Conservation (phyloP, 2,888 invertebrate genomes). For the Drosophila melanosoma region DNA sequence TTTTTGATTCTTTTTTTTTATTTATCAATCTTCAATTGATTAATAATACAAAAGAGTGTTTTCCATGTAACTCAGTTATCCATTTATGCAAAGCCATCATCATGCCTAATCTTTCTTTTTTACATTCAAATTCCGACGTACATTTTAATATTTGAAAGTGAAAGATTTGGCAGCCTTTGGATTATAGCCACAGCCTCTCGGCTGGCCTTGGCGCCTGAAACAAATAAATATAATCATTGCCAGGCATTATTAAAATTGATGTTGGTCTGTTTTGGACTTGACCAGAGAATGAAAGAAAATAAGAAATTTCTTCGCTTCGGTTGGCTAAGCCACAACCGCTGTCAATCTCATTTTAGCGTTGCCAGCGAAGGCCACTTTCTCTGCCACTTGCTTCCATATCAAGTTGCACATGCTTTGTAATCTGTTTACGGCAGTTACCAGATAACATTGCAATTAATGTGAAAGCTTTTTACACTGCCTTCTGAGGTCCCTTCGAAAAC, state of each 20-base stretch:
- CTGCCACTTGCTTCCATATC: slow-evolving; percentile 8
- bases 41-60: background rate
- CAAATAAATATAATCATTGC: slow-evolving; percentile 59
- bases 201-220: slow-evolving; percentile 32
- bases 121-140: slow-evolving; percentile 36
- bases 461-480: slow-evolving; percentile 70
- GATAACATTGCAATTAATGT: slow-evolving; percentile 79
- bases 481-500: slow-evolving; percentile 11
- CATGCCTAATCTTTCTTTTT: slow-evolving; percentile 1
- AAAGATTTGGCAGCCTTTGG: slow-evolving; percentile 37
- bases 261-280: slow-evolving; percentile 45
- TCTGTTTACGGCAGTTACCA: slow-evolving; percentile 55
- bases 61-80: background rate
- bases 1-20: background rate
- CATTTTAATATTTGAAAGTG: slow-evolving; percentile 61
- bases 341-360: slow-evolving; percentile 61
- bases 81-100: slow-evolving; percentile 6
- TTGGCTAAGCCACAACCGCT: slow-evolving; percentile 64
- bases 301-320: slow-evolving; percentile 34
- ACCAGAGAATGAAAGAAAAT: slow-evolving; percentile 7
- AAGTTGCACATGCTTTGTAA: slow-evolving; percentile 51
- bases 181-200: slow-evolving; percentile 20
- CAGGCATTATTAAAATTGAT: slow-evolving; percentile 71
- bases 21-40: background rate
- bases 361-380: slow-evolving; percentile 39